phyloP scores from a whole-genome alignment of 2,113 vertebrate genomes.

The Brienomyrus brachyistius region DNA sequence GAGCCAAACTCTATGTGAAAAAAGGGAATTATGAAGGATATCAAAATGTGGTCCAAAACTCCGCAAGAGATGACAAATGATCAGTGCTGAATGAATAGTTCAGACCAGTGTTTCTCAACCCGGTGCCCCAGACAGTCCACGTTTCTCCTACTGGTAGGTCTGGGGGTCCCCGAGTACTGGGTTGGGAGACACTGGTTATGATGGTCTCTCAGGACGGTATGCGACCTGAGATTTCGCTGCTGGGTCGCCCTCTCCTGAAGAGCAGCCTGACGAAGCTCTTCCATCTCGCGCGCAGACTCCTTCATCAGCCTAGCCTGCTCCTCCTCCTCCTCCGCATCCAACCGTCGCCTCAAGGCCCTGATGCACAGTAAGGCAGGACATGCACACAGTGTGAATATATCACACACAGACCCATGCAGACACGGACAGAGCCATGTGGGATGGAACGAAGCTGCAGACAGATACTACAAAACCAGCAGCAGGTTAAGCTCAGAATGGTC shows the following conservation, averaged over 20 bases:
- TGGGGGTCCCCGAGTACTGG: background rate
- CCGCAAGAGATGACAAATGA: background rate
- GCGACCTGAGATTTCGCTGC: slow-evolving; percentile 63
- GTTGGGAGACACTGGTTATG: background rate
- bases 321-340: slow-evolving; percentile 52
- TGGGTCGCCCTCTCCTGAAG: slow-evolving; percentile 44
- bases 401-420: background rate
- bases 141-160: background rate
- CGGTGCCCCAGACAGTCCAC: background rate
- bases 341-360: slow-evolving; percentile 59
- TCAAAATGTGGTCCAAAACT: background rate
- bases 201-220: background rate
- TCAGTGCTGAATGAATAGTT: background rate
- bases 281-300: slow-evolving; percentile 47
- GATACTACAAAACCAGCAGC: background rate
- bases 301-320: slow-evolving; percentile 57
- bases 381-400: background rate
- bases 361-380: background rate
- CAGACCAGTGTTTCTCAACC: background rate
- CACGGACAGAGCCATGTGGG: background rate
- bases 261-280: slow-evolving; percentile 49
- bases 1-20: background rate
- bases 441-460: background rate
- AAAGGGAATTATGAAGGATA: background rate
- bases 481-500: background rate